Percentiles rank a stretch among this genome's conserved stretches.
phyloP scores from a whole-genome alignment of 2,888 invertebrate genomes.

The Hirtodrosophila histrioides region DNA sequence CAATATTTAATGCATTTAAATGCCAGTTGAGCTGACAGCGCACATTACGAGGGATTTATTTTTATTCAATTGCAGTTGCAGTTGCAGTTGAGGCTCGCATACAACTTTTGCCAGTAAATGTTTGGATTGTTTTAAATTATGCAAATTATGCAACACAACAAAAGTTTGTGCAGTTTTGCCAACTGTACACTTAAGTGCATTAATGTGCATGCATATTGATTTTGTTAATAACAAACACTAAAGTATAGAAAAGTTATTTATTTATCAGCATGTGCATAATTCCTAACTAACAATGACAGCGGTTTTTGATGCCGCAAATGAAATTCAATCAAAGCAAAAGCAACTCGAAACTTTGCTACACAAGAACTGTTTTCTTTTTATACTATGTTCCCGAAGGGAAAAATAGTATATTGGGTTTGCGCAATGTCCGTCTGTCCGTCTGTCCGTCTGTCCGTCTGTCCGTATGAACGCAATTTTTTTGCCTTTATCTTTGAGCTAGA shows the following conservation, averaged over 20 bases:
- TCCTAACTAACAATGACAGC: slow-evolving; percentile 10
- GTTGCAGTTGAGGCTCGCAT: slow-evolving; percentile 10
- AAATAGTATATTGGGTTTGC: too few relatives aligned
- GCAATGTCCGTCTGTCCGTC: too few relatives aligned
- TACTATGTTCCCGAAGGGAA: too few relatives aligned
- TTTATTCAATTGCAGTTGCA: slow-evolving; percentile 50
- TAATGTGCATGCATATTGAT: neutral
- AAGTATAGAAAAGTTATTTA: neutral
- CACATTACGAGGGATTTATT: slow-evolving; percentile 53
- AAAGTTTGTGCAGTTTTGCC: slow-evolving; percentile 2
- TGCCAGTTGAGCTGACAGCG: slow-evolving; percentile 61
- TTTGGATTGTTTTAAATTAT: slow-evolving; percentile 26
- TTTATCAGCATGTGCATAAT: slow-evolving; percentile 1
- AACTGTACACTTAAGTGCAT: slow-evolving; percentile 15
- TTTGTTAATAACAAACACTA: too few relatives aligned
- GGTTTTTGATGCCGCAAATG: slow-evolving; percentile 4
- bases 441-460: too few relatives aligned
- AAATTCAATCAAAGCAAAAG: slow-evolving; percentile 31
- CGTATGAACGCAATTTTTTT: too few relatives aligned
- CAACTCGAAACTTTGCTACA: slow-evolving; percentile 18
- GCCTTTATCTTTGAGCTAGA: too few relatives aligned
- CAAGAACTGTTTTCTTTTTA: slow-evolving; percentile 23
- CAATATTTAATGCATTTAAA: slow-evolving; percentile 68
- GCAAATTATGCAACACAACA: slow-evolving; percentile 15
- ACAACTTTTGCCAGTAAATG: slow-evolving; percentile 26